These are phyloP conservation scores for Actinia tenebrosa DNA, from an alignment of 64 coral and sea anemone genomes.

Conservation along the genomic window DNA sequence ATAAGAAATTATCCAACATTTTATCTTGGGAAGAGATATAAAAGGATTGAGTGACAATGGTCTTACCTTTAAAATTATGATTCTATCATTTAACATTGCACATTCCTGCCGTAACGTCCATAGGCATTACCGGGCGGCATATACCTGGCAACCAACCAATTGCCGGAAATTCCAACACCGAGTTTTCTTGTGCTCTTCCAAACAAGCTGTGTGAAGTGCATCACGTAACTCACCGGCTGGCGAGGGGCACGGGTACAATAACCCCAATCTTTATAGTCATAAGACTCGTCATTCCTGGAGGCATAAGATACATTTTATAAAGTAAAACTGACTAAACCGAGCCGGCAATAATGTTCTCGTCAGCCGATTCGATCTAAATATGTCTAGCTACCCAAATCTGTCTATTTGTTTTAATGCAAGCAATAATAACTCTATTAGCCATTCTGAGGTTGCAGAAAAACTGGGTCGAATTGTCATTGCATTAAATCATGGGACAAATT, in stretches of 20 bases:
- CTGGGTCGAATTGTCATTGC: too few species aligned
- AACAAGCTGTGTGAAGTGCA: constrained; percentile 17
- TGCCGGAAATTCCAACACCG: constrained; percentile 9
- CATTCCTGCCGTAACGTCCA: constrained; percentile 5
- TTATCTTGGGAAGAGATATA: too few species aligned
- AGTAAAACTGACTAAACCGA: not conserved
- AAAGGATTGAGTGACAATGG: too few species aligned
- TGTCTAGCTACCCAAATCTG: too few species aligned
- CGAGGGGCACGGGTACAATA: not conserved
- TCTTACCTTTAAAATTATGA: not conserved
- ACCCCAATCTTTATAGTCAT: not conserved
- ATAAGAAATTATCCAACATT: too few species aligned
- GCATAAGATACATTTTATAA: not conserved
- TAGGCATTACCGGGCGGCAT: not conserved
- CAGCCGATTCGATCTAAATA: too few species aligned
- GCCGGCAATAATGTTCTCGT: too few species aligned
- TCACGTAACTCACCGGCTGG: not conserved
- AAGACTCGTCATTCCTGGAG: not conserved
- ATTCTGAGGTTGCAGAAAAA: too few species aligned
- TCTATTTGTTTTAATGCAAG: too few species aligned
- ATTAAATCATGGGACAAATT: too few species aligned
- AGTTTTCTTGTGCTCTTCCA: constrained; percentile 6
- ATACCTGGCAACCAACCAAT: constrained; percentile 4
- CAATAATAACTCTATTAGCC: too few species aligned
- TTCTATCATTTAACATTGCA: not conserved